A percentile compares a stretch with the other conserved stretches of the same genome.
phyloP scores from a whole-genome alignment of 2,113 vertebrate genomes.

The Pseudolaguvia tuberculata region DNA sequence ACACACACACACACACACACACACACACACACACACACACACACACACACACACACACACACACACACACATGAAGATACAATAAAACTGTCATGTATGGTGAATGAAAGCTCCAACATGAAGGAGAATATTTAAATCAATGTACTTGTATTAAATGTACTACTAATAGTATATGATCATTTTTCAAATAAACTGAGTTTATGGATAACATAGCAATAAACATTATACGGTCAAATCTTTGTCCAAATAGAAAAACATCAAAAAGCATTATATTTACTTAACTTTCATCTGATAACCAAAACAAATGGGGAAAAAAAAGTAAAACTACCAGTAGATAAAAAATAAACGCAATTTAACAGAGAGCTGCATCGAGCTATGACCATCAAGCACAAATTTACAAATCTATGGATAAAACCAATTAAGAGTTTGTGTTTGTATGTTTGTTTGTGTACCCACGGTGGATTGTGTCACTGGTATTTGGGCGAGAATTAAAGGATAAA shows the following conservation, averaged over 20 bases:
- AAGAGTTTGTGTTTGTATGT: neutral
- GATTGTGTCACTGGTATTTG: slow-evolving; percentile 62
- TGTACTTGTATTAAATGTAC: neutral
- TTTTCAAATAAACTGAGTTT: neutral
- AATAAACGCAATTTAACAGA: neutral
- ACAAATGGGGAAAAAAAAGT: neutral
- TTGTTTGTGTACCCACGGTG: slow-evolving; percentile 64
- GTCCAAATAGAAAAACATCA: too few relatives aligned
- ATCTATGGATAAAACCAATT: neutral
- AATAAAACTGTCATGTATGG: too few relatives aligned
- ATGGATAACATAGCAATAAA: too few relatives aligned
- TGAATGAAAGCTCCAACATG: neutral
- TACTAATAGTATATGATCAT: neutral
- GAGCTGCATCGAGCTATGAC: neutral
- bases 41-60: too few relatives aligned
- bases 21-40: too few relatives aligned
- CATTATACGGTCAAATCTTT: too few relatives aligned
- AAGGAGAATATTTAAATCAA: neutral
- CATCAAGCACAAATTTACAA: neutral
- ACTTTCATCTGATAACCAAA: neutral
- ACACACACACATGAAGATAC: too few relatives aligned
- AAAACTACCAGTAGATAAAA: neutral
- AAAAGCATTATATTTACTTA: neutral
- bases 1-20: too few relatives aligned
- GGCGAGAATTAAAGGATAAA: slow-evolving; percentile 44